phyloP scores from a whole-genome alignment of 2,888 invertebrate genomes.

The Luperina testacea region DNA sequence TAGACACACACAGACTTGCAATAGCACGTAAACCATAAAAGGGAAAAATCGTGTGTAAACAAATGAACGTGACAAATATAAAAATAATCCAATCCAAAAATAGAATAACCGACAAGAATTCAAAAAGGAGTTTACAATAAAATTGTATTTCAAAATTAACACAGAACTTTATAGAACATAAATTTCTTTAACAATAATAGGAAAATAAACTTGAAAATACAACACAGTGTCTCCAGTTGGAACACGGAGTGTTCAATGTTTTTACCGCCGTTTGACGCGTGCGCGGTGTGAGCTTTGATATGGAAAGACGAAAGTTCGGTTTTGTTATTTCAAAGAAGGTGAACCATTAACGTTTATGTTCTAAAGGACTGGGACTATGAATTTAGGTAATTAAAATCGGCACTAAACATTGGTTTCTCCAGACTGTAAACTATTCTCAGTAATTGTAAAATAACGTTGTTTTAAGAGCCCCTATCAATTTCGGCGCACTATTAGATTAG shows the following conservation, averaged over 20 bases:
- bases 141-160: slow-evolving; percentile 46
- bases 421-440: slow-evolving; percentile 32
- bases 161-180: slow-evolving; percentile 49
- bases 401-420: slow-evolving; percentile 52
- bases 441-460: slow-evolving; percentile 27
- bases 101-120: slow-evolving; percentile 36
- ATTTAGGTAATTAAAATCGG: slow-evolving; percentile 56
- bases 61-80: slow-evolving; percentile 48
- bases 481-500: too few species aligned
- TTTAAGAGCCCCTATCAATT: too few species aligned
- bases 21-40: slow-evolving; percentile 24
- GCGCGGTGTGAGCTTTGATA: slow-evolving; percentile 61
- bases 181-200: slow-evolving; percentile 38
- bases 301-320: slow-evolving; percentile 54
- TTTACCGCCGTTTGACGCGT: slow-evolving; percentile 62
- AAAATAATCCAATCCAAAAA: slow-evolving; percentile 48
- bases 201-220: slow-evolving; percentile 52
- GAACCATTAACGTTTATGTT: slow-evolving; percentile 56
- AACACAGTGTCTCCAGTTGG: slow-evolving; percentile 61
- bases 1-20: slow-evolving; percentile 16
- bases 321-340: slow-evolving; percentile 55
- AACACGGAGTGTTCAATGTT: slow-evolving; percentile 63
- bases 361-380: slow-evolving; percentile 36
- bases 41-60: slow-evolving; percentile 39
- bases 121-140: slow-evolving; percentile 34